Base-by-base conservation (phyloP, 2,113 vertebrate genomes). In the Chitala chitala region DNA sequence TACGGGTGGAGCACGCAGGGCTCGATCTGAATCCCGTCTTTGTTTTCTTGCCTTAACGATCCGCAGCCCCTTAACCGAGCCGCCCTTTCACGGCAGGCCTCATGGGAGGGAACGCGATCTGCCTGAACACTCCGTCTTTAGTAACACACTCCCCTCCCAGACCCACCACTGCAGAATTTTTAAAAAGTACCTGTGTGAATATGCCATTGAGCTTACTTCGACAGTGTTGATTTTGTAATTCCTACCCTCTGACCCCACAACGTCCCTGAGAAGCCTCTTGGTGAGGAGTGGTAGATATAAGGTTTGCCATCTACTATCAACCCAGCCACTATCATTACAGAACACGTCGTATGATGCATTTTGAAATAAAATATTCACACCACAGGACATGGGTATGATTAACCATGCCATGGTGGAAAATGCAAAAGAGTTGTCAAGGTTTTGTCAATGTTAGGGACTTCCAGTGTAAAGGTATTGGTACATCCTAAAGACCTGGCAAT, bases 171-270 rank as follows among this genome's bases (percentile, higher is more conserved):
- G n/a, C 3, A 24, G 17, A 58, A 59, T 42, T n/a, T 26, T 31
- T 22, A 29, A 55, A 15, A 68, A 75, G 80, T 74, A 79, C 71
- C 78, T 83, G 75, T 76, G 79, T 86, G 85, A 84, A 87, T 84
- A 83, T 77, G 81, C 85, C 83, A 78, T 83, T 82, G 81, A 86
- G 75, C 75, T 72, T 77, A 78, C 83, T 82, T 84, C 85, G 82
- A 84, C 69, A 80, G 81, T 78, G 78, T 83, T 77, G 73, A 79
- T 78, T 81, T 83, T 74, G 78, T 80, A 76, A 79, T 81, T 79
- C 78, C 77, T 85, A 82, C 81, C 74, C 82, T 77, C n/a, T 82
- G 83, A 82, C 81, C 80, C 50, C 56, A 33, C 22, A 24, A n/a
- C n/a, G n/a, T n/a, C n/a, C n/a, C n/a, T n/a, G n/a, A n/a, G n/a